Base-by-base conservation (phyloP, 1,140 invertebrate genomes). In the Planococcus citri region DNA sequence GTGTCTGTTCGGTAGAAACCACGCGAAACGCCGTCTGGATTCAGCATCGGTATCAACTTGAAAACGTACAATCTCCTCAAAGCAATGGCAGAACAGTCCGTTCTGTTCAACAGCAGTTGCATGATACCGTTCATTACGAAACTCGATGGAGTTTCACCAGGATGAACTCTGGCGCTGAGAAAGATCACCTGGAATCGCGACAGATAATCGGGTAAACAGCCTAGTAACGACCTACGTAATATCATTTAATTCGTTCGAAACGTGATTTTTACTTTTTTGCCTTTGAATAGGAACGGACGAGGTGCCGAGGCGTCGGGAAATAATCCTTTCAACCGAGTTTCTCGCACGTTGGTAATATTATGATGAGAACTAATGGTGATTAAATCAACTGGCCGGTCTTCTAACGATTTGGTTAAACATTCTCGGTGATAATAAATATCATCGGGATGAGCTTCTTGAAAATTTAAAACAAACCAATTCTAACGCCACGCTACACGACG, bases 61-160 rank as follows among this genome's bases (percentile, higher is more conserved):
- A 97, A 95, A 68, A 96, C 90, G 76, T 90, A 92, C 51, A 86
- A 77, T 73, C 88, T 86, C 51, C 93, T 82, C 14, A 95, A 78
- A 73, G 83, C 79, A 69, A 85, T 78, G 14, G 87, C 91, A 27
- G 92, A 86, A 75, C 77, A 83, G 76, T 94, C 90, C 68, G 88
- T 85, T 27, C 85, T 82, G 71, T 85, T 84, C 4, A 96, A 75
- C 68, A 90, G 76, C 41, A 91, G 86, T 76, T 92, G 88, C 12
- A 96, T 80, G 71, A 95, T 87, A 20, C 95, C 94, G 79, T 95
- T 94, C 79, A 97, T 87, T 17, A 97, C 91, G 82, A 95, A 96
- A 77, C 89, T 94, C 6, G 92, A 90, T 69, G 95, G 94, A 21
- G 91, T 94, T 81, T 97, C 94, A 17, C 94, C 94, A 24, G 88